These are phyloP conservation scores for Dorcus hopei DNA, from an alignment of 2,888 invertebrate species.

Conservation along the genomic window DNA sequence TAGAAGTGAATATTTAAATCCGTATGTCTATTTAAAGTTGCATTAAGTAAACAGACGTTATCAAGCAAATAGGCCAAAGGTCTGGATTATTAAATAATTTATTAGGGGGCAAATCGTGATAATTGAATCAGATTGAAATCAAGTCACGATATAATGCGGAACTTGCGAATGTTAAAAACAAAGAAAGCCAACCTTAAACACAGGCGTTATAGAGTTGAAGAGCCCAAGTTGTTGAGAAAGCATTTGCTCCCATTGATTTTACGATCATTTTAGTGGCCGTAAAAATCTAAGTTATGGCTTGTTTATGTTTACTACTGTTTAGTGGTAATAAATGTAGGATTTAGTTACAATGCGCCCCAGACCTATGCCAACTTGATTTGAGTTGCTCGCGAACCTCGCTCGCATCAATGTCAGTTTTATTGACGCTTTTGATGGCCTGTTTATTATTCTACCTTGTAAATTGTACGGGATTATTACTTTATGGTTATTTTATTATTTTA, in stretches of 20 bases:
- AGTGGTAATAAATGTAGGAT: conserved; percentile 48
- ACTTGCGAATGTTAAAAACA: conserved; percentile 30
- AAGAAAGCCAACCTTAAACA: conserved; percentile 30
- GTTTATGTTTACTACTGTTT: conserved; percentile 52
- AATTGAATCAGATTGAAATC: conserved; percentile 42
- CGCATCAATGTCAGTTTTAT: conserved; percentile 48
- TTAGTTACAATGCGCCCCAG: conserved; percentile 38
- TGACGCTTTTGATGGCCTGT: conserved; percentile 47
- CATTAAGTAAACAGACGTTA: conserved; percentile 9
- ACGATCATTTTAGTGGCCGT: conserved; percentile 49
- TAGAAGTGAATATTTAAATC: conserved; percentile 1
- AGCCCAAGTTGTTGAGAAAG: conserved; percentile 23
- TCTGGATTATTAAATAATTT: conserved; percentile 30
- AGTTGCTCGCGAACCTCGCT: conserved; percentile 37
- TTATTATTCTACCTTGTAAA: conserved; percentile 49
- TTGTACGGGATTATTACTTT: conserved; percentile 44
- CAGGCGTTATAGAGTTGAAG: conserved; percentile 28
- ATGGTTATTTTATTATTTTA: conserved; percentile 38
- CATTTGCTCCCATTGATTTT: conserved; percentile 49
- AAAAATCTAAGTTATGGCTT: conserved; percentile 52
- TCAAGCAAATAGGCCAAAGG: conserved; percentile 23
- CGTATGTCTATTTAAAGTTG: neutral
- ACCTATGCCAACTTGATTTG: conserved; percentile 45
- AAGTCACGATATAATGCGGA: conserved; percentile 41
- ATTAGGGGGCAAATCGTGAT: conserved; percentile 39